A percentile compares a stretch with the other conserved stretches of the same genome.
Conservation (phyloP, 2,797 vertebrate species). For the Pseudomugil gertrudae region DNA sequence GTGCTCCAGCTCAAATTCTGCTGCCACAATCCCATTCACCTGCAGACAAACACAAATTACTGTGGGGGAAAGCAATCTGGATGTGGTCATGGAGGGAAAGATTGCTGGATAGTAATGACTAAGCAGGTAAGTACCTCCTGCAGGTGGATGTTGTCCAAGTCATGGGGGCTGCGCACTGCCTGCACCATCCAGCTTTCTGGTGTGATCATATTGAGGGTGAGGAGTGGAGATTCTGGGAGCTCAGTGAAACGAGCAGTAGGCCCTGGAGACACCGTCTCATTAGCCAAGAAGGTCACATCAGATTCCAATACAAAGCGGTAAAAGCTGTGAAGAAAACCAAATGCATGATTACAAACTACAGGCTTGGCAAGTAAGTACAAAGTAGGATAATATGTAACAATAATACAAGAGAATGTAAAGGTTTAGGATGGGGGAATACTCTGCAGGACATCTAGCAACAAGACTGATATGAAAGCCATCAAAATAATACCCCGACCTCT, state of each 20-base stretch:
- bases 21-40: constrained; percentile 86
- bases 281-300: constrained; percentile 84
- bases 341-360: constrained; percentile 1
- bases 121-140: constrained; percentile 84
- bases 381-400: background rate
- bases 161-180: constrained; percentile 89
- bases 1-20: constrained; percentile 94
- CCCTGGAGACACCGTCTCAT: constrained; percentile 83
- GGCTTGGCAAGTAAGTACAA: background rate
- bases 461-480: constrained; percentile 26
- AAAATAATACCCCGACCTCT: constrained; percentile 32
- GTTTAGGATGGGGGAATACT: background rate
- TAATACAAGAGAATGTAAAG: background rate
- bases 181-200: constrained; percentile 97
- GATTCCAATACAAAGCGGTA: constrained; percentile 94
- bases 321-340: constrained; percentile 83
- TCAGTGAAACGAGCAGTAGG: constrained; percentile 91
- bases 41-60: constrained; percentile 55
- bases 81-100: background rate
- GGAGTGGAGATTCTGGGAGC: constrained; percentile 90
- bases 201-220: constrained; percentile 96
- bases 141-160: constrained; percentile 96
- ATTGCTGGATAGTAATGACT: background rate
- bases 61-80: constrained; percentile 2
- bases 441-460: constrained; percentile 9